Evolutionary conservation across 2,797 vertebrate genomes (phyloP), one percentile per base, ranked within the genome.

Genomic region (Pipistrellus nathusii): DNA sequence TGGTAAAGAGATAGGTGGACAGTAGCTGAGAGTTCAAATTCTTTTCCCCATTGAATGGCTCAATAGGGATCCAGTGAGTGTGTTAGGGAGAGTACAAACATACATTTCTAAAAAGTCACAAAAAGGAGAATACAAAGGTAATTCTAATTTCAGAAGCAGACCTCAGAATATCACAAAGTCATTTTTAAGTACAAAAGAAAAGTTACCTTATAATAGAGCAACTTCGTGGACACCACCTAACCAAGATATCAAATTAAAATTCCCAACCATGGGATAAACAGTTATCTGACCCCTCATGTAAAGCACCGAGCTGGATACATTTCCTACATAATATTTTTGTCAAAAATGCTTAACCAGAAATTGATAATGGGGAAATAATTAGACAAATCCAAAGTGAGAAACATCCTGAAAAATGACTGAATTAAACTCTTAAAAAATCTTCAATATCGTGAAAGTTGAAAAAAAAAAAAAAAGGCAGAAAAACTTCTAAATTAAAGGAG

Each of bases 381-480:
- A 85, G 27, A 87, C 30, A 9, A 85, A 90, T 68, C 38, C 38
- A 89, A 83, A 85, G 17, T 64, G 35, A 85, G 59, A 95, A 83
- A 38, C 23, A 46, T 48, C 90, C 35, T 81, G 14, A 25, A 88
- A 82, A 89, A 32, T 55, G 91, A 75, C 23, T 21, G 2, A 9
- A 69, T 6, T 62, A 3, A 92, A 44, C 20, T 57, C 59, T 59
- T 95, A 25, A 25, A 85, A 90, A 51, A 21, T 51, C n/a, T 23
- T 88, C 51, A 25, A 0, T 53, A 17, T 72, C 4, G 10, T 66
- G 17, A 94, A 94, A 89, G 6, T 35, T 80, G 6, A 8, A 53
- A 88, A 59, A 23, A 53, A 87, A 59, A 85, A 9, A 44, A 44
- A 8, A 8, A 86, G 27, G 14, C 14, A 82, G 15, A 55, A 44